These are phyloP conservation scores for Clytia hemisphaerica DNA, from an alignment of 30 jellyfish, hydroid and myxozoan genomes.

Conservation along the genomic window DNA sequence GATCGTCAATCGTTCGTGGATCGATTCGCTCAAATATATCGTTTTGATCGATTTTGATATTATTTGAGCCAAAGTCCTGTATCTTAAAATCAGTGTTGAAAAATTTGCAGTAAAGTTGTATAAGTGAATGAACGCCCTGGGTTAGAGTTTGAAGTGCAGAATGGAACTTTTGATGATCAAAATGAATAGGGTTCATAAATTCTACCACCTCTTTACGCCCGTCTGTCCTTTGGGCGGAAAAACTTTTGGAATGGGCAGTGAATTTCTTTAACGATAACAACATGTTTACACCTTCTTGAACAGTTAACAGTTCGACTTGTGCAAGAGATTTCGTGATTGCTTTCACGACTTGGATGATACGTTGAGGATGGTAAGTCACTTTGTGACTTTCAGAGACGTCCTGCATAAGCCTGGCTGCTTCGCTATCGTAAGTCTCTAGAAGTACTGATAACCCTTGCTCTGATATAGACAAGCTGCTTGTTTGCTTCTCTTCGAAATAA, in stretches of 20 bases:
- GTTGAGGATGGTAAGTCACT: constrained; percentile 60
- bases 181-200: constrained; percentile 40
- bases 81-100: constrained; percentile 67
- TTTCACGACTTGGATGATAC: constrained; percentile 73
- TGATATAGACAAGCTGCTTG: constrained; percentile 54
- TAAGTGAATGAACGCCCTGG: constrained; percentile 50
- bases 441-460: constrained; percentile 75
- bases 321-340: constrained; percentile 77
- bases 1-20: constrained; percentile 43
- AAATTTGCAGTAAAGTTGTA: constrained; percentile 75
- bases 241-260: constrained; percentile 11
- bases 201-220: constrained; percentile 43
- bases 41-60: not conserved
- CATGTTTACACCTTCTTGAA: constrained; percentile 74
- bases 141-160: constrained; percentile 72
- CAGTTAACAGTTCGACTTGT: constrained; percentile 51
- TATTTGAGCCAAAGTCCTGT: constrained; percentile 12
- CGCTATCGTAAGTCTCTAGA: constrained; percentile 75
- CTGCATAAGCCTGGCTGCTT: constrained; percentile 49
- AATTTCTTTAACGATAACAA: constrained; percentile 53
- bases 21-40: constrained; percentile 48
- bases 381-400: constrained; percentile 40
- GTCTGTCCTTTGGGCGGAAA: not conserved
- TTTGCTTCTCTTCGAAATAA: constrained; percentile 32
- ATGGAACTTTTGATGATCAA: constrained; percentile 70